These are phyloP conservation scores for Ethmia dodecea DNA, from an alignment of 2,888 invertebrate genomes.

Conservation along the genomic window DNA sequence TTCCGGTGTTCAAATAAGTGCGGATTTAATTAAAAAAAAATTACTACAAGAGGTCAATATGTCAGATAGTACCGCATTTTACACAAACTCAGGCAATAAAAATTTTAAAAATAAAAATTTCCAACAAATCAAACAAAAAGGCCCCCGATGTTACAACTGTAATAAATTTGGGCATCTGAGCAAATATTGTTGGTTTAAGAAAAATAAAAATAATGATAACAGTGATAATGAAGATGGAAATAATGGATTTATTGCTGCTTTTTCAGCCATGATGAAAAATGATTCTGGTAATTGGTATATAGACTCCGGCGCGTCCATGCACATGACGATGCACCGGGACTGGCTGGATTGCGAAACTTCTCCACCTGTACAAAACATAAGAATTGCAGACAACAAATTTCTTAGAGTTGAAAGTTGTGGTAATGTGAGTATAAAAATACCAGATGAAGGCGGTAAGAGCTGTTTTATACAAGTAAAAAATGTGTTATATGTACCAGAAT, in stretches of 20 bases:
- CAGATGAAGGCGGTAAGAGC: neutral
- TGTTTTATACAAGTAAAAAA: slow-evolving; percentile 8
- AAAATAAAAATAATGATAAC: slow-evolving; percentile 5
- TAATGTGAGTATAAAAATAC: neutral
- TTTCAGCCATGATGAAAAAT: neutral
- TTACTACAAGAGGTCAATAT: slow-evolving; percentile 14
- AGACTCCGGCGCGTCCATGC: slow-evolving; percentile 26
- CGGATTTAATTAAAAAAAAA: slow-evolving; percentile 15
- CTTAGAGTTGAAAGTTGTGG: slow-evolving; percentile 6
- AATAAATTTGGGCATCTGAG: slow-evolving; percentile 15
- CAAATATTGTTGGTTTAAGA: slow-evolving; percentile 10
- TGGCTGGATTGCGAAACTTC: slow-evolving; percentile 15
- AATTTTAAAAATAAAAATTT: neutral
- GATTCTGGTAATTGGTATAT: slow-evolving; percentile 27
- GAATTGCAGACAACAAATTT: slow-evolving; percentile 17
- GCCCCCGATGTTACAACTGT: slow-evolving; percentile 7
- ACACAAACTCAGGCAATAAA: slow-evolving; percentile 5
- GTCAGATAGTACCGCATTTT: slow-evolving; percentile 13
- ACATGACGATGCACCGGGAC: slow-evolving; percentile 22
- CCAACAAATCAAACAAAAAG: slow-evolving; percentile 1
- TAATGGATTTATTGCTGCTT: slow-evolving; percentile 1
- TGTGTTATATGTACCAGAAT: slow-evolving; percentile 16
- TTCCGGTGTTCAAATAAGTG: slow-evolving; percentile 14
- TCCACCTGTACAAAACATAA: slow-evolving; percentile 16
- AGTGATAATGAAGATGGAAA: too few species aligned